Evolutionary conservation across 2,888 invertebrate species (phyloP).

Genomic region (Bugulina stolonifera): DNA sequence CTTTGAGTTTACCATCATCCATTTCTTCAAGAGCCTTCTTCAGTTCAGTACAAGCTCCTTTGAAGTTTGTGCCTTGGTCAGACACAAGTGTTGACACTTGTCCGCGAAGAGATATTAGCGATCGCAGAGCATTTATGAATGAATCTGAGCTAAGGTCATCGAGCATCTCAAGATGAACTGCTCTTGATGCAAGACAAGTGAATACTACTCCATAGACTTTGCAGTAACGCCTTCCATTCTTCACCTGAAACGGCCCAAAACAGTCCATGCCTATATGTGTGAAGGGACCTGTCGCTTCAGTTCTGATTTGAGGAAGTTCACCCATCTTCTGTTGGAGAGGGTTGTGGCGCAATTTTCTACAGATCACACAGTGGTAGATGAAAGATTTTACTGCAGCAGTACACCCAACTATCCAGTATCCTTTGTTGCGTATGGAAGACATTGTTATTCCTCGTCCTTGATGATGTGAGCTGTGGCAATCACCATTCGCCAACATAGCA

Average conservation of each 20-base stretch:
- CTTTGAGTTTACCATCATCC: neutral
- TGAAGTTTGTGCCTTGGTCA: conserved; percentile 32
- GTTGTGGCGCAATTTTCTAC: neutral
- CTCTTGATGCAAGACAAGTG: conserved; percentile 39
- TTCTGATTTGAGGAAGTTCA: no score
- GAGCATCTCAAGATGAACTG: conserved; percentile 37
- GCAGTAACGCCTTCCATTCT: conserved; percentile 26
- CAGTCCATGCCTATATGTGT: neutral
- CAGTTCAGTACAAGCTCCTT: conserved; percentile 31
- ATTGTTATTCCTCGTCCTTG: neutral
- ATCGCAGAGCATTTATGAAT: conserved; percentile 27
- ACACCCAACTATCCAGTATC: neutral
- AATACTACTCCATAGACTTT: conserved; percentile 42
- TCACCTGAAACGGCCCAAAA: neutral
- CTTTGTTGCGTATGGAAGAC: neutral
- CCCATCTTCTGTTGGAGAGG: neutral
- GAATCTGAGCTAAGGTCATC: conserved; percentile 31
- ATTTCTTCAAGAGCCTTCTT: neutral
- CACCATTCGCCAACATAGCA: neutral
- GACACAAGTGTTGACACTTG: conserved; percentile 30
- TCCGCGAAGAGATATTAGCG: conserved; percentile 31
- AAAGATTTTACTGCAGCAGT: neutral
- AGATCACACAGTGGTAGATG: neutral
- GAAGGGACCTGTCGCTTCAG: neutral
- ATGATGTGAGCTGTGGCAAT: no score